phyloP scores from a whole-genome alignment of 2,797 vertebrate genomes.

The Scolopax bukidnonensis region DNA sequence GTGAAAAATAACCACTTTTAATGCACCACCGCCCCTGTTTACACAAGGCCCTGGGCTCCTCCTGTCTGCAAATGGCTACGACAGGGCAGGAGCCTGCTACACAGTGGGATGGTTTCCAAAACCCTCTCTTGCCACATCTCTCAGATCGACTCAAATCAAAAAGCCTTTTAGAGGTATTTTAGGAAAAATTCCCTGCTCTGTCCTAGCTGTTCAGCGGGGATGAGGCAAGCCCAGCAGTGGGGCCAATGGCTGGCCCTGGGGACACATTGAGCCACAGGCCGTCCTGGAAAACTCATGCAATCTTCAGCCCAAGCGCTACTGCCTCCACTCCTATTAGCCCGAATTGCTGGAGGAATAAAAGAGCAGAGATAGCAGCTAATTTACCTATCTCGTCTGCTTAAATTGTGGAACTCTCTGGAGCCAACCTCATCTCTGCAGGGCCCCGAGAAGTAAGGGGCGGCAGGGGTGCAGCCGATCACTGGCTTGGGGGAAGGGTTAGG shows the following conservation, averaged over 20 bases:
- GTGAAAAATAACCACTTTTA: not conserved
- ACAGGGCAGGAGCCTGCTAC: not conserved
- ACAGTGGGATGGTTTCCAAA: fast-evolving
- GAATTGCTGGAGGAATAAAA: not conserved
- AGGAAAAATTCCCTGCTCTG: not conserved
- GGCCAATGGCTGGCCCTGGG: not conserved
- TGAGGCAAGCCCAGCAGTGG: fast-evolving
- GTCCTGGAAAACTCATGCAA: fast-evolving
- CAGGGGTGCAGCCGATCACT: fast-evolving
- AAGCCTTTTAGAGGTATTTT: not conserved
- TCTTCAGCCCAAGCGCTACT: fast-evolving
- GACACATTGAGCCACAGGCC: fast-evolving
- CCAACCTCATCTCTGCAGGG: fast-evolving
- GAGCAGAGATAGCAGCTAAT: not conserved
- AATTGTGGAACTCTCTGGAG: not conserved
- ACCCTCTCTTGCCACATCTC: not conserved
- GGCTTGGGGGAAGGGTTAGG: not conserved
- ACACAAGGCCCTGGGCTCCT: not conserved
- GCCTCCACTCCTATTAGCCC: not conserved
- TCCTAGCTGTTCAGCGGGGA: fast-evolving
- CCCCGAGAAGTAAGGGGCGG: fast-evolving
- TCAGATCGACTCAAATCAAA: not conserved
- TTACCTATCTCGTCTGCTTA: fast-evolving
- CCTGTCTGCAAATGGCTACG: fast-evolving
- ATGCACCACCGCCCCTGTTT: not conserved